Evolutionary conservation across 2,888 invertebrate genomes (phyloP), one percentile per base, ranked within the genome.

Genomic region (Zaprionus bogoriensis): DNA sequence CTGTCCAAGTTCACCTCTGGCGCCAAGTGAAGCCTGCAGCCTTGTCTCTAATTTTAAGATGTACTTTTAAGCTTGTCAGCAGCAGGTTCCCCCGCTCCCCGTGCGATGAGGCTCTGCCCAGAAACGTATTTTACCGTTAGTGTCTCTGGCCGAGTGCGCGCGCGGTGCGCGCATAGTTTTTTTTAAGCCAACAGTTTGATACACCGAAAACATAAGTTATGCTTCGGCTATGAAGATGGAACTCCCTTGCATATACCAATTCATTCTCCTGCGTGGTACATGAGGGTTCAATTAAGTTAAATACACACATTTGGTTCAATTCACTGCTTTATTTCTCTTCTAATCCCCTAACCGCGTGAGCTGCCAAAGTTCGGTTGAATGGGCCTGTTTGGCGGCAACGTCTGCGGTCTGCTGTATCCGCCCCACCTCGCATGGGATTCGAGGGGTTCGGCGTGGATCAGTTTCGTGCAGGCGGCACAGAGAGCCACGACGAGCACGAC

Each of bases 1-100:
- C 72, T 99, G 47, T 97, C 97, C 51, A 95, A 95, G 78, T 98
- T 98, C 91, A 95, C 96, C 52, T 92, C 94, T 62, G 93, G 93
- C 77, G 94, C 82, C 74, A 89, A 90, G 73, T 81, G 68, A 74
- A 58, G 6, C 19, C 12, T 12, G 36, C 10, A 30, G 41, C 10
- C 45, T 50, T 28, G 36, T 65, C 72, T 47, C 27, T 80, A 79
- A 65, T 63, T 45, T 53, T 80, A 77, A 62, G 65, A 68, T 66
- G 55, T 74, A 86, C 77, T 62, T 67, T 64, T 86, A 83, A 86
- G 87, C 71, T 76, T 25, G 32, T 44, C 55, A 44, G 27, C 57
- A 60, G 42, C 46, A 48, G 42, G 10, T 25, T 30, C 10, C 12
- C 23, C 36, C 36, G 17, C 32, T 14, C 14, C 6, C 32, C 32